Base-by-base conservation (phyloP, 2,888 invertebrate species). In the Rhagonycha fulva region DNA sequence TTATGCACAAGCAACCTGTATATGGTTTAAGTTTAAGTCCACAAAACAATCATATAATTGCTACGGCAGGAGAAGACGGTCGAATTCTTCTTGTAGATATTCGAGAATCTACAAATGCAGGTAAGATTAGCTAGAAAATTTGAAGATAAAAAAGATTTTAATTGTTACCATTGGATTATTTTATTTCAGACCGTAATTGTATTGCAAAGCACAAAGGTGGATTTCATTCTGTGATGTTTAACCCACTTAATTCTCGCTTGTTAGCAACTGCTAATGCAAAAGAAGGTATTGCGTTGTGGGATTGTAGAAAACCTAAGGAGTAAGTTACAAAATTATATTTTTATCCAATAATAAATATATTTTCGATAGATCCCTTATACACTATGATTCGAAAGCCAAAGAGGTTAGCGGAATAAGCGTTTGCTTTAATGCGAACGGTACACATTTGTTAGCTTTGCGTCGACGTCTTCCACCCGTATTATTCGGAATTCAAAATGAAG, bases 201-300 rank as follows among this genome's bases (percentile, higher is more conserved):
- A 87, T 94, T 83, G 91, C 94, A 84, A 93, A 93, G 85, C 91
- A 91, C 83, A 91, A 91, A 82, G 91, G 92, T 71, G 92, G 97
- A n/a, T 98, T 96, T 89, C 97, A 98, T 88, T 95, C 96, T n/a
- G 97, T 97, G 60, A 95, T 95, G 93, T 97, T 95, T 87, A 97
- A 98, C 88, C 98, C 98, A 0, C 89, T 91, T 24, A 96, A 97
- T 84, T 91, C 94, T 0, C 90, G 93, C 82, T 91, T 94, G 81
- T 86, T 98, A 76, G 95, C 95, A 12, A 96, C 97, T 7, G 97
- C 97, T 0, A 98, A 98, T 88, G 94, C 96, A 2, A 93, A 94
- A 81, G 95, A 96, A 83, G 98, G 98, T 0, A 93, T 96, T 63
- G 94, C 94, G 5, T 90, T 98, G 62, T 98, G 97, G 96, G 98